phyloP scores from a whole-genome alignment of 37 sponge, comb jelly and placozoan genomes.

The Halichondria panicea region DNA sequence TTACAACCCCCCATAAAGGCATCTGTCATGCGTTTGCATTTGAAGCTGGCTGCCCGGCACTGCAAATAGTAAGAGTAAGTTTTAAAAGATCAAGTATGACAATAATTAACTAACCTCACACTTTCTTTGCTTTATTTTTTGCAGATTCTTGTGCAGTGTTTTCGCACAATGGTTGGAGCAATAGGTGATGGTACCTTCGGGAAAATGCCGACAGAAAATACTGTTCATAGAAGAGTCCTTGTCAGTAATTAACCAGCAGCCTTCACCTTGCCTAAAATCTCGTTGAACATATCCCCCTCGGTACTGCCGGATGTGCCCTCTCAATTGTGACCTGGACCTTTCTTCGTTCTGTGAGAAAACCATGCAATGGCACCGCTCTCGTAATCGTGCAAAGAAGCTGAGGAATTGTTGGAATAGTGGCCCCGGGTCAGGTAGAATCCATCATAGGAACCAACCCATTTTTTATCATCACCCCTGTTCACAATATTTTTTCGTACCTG shows the following conservation, averaged over 20 bases:
- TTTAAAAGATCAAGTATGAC: not conserved
- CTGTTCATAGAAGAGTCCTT: constrained; percentile 31
- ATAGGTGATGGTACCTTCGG: constrained; percentile 15
- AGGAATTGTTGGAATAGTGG: constrained; percentile 23
- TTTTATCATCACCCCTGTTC: not conserved
- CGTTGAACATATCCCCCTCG: constrained; percentile 25
- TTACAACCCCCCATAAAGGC: constrained; percentile 12
- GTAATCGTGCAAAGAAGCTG: constrained; percentile 8
- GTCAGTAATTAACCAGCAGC: constrained; percentile 20
- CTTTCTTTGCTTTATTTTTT: constrained; percentile 9
- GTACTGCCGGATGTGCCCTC: constrained; percentile 27
- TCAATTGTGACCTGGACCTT: constrained; percentile 15
- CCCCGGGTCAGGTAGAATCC: constrained; percentile 21
- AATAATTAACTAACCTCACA: constrained; percentile 12
- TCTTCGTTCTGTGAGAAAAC: constrained; percentile 13
- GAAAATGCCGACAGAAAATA: constrained; percentile 23
- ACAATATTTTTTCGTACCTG: constrained; percentile 13
- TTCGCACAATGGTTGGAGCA: constrained; percentile 28
- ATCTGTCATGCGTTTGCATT: constrained; percentile 26
- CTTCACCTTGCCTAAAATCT: constrained; percentile 18
- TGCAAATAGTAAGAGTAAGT: not conserved
- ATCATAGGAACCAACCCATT: constrained; percentile 18
- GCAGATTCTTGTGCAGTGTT: constrained; percentile 21
- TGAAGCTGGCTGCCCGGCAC: not conserved
- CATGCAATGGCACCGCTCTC: constrained; percentile 8